These are phyloP conservation scores for Watersipora subatra DNA, from an alignment of 1,140 invertebrate species.

Conservation along the genomic window DNA sequence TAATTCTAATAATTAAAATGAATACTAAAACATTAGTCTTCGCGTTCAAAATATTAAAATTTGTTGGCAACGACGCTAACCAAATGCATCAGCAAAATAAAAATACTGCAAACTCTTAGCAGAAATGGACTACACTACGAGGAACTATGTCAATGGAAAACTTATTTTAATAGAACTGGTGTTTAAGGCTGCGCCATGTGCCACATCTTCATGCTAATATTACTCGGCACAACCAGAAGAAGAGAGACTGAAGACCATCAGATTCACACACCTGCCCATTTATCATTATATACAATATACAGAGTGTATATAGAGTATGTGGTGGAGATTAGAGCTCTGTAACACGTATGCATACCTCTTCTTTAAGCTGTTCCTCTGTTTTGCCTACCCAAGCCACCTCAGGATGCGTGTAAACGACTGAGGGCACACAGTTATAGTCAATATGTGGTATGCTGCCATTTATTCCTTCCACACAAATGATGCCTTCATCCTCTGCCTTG, in stretches of 20 bases:
- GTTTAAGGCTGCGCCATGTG: no score
- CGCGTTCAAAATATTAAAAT: background rate
- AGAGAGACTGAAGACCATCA: no score
- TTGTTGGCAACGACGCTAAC: background rate
- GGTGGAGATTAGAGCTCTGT: background rate
- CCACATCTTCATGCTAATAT: no score
- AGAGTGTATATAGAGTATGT: background rate
- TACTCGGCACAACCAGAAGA: no score
- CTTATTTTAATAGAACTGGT: no score
- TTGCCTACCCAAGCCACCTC: constrained; percentile 99
- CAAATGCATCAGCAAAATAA: background rate
- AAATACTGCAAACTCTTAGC: no score
- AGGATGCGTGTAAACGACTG: constrained; percentile 91
- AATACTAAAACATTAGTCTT: no score
- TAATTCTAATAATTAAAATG: no score
- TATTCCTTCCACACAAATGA: constrained; percentile 94
- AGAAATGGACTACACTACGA: no score
- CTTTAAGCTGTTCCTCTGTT: constrained; percentile 88
- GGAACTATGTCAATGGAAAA: no score
- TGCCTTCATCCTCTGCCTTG: constrained; percentile 96
- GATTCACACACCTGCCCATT: no score
- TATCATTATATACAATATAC: no score
- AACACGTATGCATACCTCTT: constrained; percentile 51
- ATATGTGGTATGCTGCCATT: constrained; percentile 78
- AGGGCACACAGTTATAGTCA: constrained; percentile 98